Conservation (phyloP, 1,140 invertebrate species). For the Drosophila biarmipes region DNA sequence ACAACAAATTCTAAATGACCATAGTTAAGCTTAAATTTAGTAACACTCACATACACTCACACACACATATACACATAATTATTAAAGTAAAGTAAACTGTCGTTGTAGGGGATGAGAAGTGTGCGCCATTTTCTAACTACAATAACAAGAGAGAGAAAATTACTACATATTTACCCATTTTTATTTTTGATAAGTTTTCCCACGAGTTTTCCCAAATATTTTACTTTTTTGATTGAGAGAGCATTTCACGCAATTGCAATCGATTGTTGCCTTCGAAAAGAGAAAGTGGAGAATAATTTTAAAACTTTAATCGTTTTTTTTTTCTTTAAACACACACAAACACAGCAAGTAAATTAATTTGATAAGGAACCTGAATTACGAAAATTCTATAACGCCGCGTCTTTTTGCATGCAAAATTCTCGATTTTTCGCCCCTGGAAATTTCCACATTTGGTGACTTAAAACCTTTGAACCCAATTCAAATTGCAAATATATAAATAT, state of each 20-base stretch:
- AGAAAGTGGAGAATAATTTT: slow-evolving; percentile 33
- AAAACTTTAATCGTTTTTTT: slow-evolving; percentile 51
- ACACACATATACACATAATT: slow-evolving; percentile 54
- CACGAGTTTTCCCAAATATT: slow-evolving; percentile 43
- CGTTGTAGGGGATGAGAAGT: slow-evolving; percentile 63
- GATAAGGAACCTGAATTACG: slow-evolving; percentile 36
- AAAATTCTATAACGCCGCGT: slow-evolving; percentile 55
- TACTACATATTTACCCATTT: slow-evolving; percentile 47
- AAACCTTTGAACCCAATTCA: slow-evolving; percentile 60
- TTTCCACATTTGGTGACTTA: slow-evolving; percentile 73
- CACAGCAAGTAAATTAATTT: slow-evolving; percentile 56
- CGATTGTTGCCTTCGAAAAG: slow-evolving; percentile 35
- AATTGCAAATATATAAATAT: slow-evolving; percentile 82
- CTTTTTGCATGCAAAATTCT: slow-evolving; percentile 62
- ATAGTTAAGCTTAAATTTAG: slow-evolving; percentile 81
- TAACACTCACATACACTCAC: slow-evolving; percentile 57
- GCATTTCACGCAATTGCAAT: slow-evolving; percentile 39
- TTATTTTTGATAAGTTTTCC: slow-evolving; percentile 62
- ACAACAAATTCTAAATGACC: slow-evolving; percentile 81
- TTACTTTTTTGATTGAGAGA: slow-evolving; percentile 38
- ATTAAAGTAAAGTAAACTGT: slow-evolving; percentile 71
- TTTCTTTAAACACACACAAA: slow-evolving; percentile 69
- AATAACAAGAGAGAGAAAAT: slow-evolving; percentile 51
- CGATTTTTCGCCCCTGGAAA: slow-evolving; percentile 40
- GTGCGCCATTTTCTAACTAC: slow-evolving; percentile 77